Percentiles rank a stretch among this genome's conserved stretches.
Conservation (phyloP, 2,113 vertebrate genomes). For the Clarias macrocephalus region DNA sequence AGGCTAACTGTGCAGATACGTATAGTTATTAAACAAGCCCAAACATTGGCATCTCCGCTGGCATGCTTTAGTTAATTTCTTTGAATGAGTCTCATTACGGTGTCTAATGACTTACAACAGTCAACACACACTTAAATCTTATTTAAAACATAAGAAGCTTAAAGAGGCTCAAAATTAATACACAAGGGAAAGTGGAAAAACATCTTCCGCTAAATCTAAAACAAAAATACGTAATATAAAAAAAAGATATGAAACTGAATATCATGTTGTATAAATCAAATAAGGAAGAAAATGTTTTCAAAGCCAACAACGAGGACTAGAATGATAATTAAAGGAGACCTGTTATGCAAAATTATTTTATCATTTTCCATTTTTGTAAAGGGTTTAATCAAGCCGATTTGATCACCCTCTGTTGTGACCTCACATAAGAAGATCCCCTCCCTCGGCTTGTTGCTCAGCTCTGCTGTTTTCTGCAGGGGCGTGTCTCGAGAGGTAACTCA, state of each 20-base stretch:
- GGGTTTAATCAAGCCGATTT: too few relatives aligned
- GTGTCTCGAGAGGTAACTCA: too few relatives aligned
- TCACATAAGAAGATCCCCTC: too few relatives aligned
- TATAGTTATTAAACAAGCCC: not conserved
- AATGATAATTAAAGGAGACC: too few relatives aligned
- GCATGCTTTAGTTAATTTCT: not conserved
- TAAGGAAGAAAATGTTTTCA: too few relatives aligned
- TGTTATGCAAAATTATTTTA: too few relatives aligned
- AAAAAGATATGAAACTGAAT: not conserved
- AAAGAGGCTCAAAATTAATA: not conserved
- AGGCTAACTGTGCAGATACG: not conserved
- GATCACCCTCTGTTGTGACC: too few relatives aligned
- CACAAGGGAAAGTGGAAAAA: not conserved
- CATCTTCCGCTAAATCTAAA: not conserved
- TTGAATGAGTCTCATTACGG: not conserved
- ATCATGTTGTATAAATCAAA: not conserved
- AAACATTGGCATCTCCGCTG: not conserved
- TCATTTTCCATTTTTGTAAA: too few relatives aligned
- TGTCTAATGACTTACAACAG: slow-evolving; percentile 1
- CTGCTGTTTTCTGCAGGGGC: too few relatives aligned
- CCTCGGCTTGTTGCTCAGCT: too few relatives aligned
- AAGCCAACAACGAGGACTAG: too few relatives aligned
- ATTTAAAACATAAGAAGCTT: not conserved
- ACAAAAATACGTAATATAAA: not conserved
- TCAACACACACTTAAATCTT: not conserved